Evolutionary conservation across 2,797 vertebrate genomes (phyloP), one percentile per base, ranked within the genome.

Genomic region (Stomatorhinus walkeri): DNA sequence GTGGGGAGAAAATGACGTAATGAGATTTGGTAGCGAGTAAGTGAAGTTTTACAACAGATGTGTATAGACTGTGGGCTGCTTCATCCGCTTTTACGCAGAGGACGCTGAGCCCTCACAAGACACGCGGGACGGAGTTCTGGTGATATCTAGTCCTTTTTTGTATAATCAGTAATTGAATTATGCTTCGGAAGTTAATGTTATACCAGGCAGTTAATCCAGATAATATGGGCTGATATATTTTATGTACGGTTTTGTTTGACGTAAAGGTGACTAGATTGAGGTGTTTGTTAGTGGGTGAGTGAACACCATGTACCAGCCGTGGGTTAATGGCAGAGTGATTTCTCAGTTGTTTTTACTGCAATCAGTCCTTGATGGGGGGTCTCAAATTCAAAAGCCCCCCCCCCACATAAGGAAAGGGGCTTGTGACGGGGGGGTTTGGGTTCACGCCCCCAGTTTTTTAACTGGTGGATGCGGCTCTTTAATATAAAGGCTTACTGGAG

Each of bases 1-100:
- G 84, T 43, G 36, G 40, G 76, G 91, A 91, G 93, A 92, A 92
- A 93, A 92, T 94, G 92, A 93, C 93, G 92, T 81, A 81, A 94
- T 93, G 92, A 91, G 92, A 89, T 87, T 59, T 1, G n/a, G 90
- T 92, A 93, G 94, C 95, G 93, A 93, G 94, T 95, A 94, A 93
- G 93, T 90, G 90, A 88, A 88, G 89, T 81, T 79, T 43, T 91
- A 94, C 91, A 93, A 85, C 83, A 85, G 48, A 85, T 85, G 83
- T 85, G 48, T 81, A 46, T 16, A 43, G 19, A n/a, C 76, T 43
- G 32, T 40, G 76, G 36, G 76, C 76, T 7, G 40, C 40, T 81
- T 81, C 76, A 43, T 46, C 76, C 76, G 76, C 76, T 81, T 81
- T 46, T n/a, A 81, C 16, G 72, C 19, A 40, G 14, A 46, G 36